Base-by-base conservation (phyloP, 2,888 invertebrate genomes). In the Eupithecia inturbata region DNA sequence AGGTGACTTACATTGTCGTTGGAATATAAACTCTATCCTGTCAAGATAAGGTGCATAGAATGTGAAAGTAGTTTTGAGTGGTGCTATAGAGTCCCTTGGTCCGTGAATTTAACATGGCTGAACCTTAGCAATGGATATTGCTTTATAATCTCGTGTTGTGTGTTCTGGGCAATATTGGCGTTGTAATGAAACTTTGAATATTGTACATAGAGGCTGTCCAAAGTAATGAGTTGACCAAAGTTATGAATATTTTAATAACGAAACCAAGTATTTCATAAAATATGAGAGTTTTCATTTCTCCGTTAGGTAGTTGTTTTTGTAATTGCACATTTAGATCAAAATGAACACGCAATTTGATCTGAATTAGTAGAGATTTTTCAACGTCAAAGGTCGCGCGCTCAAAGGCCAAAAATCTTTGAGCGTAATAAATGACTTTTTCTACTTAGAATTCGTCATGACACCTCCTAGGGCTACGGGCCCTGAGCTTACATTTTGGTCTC, bases 1-100 rank as follows among this genome's bases (percentile, higher is more conserved):
- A 36, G 28, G 57, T 60, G 60, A 33, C 12, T 26, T 16, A 57
- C 31, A 28, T 22, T 36, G 66, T 49, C 57, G 41, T 60, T 39
- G 64, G 53, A 72, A 49, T 67, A 67, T 64, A n/a, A 72, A 31
- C 68, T 67, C 39, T 75, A 53, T 60, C 22, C 5, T 14, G 22
- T 7, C 22, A 36, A n/a, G 1, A 12, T 71, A 71, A 68, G 39
- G 72, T 71, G 22, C 66, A 72, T 16, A n/a, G 22, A 67, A 69
- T 22, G 19, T 72, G 22, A 57, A 49, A 74, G 68, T 68, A 41
- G 53, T 74, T 45, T 71, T 26, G 57, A 71, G 66, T 39, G 64
- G 71, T 53, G 26, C 74, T 71, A 19, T 39, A 72, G 39, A 41
- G 67, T 75, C 69, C 53, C 41, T 68, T 75, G 74, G 72, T 69